Evolutionary conservation across 92 coral and sea anemone genomes (phyloP).

Genomic region (Heliopora coerulea): DNA sequence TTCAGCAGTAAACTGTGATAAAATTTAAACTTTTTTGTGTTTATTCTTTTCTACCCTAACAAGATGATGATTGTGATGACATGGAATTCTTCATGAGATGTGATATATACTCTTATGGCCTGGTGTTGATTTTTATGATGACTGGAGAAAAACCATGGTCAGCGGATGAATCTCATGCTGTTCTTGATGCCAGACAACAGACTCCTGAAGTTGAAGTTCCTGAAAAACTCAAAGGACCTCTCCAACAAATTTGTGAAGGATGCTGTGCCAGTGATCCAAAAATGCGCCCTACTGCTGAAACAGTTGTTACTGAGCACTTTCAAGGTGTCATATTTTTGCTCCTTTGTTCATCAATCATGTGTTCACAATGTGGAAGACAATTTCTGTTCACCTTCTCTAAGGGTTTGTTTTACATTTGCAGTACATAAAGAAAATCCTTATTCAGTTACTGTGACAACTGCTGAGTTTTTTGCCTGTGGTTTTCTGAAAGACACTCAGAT

Average conservation of each 20-base stretch:
- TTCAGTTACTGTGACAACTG: constrained; percentile 75
- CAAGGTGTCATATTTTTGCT: constrained; percentile 49
- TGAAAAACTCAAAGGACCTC: constrained; percentile 59
- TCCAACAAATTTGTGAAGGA: constrained; percentile 50
- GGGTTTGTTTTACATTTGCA: background rate
- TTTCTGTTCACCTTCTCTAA: background rate
- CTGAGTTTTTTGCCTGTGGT: constrained; percentile 93
- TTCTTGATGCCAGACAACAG: constrained; percentile 41
- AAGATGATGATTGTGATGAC: constrained; percentile 18
- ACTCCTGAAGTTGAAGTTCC: constrained; percentile 65
- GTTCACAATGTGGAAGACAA: background rate
- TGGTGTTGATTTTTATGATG: constrained; percentile 75
- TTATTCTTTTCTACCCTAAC: too few species aligned
- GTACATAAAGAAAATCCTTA: constrained; percentile 77
- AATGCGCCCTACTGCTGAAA: constrained; percentile 62
- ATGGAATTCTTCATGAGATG: constrained; percentile 61
- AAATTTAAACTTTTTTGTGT: too few species aligned
- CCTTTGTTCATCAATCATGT: background rate
- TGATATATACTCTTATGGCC: constrained; percentile 89
- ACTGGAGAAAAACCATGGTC: constrained; percentile 83
- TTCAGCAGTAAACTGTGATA: too few species aligned
- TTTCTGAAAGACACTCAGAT: constrained; percentile 84
- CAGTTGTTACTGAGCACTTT: constrained; percentile 56
- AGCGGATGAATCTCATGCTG: constrained; percentile 63
- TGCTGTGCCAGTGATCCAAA: constrained; percentile 58